phyloP scores from a whole-genome alignment of 2,797 vertebrate species.

The Siniperca scherzeri region DNA sequence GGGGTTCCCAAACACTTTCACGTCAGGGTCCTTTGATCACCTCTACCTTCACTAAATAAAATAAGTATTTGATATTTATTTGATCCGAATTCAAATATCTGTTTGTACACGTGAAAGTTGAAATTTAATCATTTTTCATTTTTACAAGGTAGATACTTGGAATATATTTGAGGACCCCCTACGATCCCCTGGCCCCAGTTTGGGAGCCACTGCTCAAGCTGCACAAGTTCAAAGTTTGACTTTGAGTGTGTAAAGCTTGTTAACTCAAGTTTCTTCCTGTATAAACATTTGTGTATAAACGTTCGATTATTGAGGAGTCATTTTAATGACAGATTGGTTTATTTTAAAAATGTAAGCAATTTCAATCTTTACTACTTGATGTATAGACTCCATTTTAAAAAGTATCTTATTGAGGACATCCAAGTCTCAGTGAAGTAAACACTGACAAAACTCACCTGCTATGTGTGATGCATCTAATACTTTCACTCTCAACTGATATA shows the following conservation, averaged over 20 bases:
- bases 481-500: not conserved
- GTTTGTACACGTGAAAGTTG: not conserved
- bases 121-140: not conserved
- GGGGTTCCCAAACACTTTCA: not conserved
- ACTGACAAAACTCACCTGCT: not conserved
- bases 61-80: not conserved
- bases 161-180: constrained; percentile 7
- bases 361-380: no score
- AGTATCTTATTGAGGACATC: not conserved
- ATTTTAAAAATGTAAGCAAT: not conserved
- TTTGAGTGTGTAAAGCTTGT: not conserved
- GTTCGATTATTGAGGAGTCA: not conserved
- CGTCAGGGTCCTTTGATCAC: not conserved
- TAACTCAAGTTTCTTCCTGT: not conserved
- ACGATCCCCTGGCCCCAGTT: not conserved
- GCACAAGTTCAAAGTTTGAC: constrained; percentile 18
- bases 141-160: not conserved
- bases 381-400: not conserved
- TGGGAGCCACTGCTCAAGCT: not conserved
- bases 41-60: not conserved
- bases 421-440: constrained; percentile 31
- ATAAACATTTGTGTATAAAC: not conserved
- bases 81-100: not conserved
- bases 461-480: not conserved
- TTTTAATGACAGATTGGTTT: not conserved